phyloP scores from a whole-genome alignment of 2,888 invertebrate species.

The Diplolepis rosae region DNA sequence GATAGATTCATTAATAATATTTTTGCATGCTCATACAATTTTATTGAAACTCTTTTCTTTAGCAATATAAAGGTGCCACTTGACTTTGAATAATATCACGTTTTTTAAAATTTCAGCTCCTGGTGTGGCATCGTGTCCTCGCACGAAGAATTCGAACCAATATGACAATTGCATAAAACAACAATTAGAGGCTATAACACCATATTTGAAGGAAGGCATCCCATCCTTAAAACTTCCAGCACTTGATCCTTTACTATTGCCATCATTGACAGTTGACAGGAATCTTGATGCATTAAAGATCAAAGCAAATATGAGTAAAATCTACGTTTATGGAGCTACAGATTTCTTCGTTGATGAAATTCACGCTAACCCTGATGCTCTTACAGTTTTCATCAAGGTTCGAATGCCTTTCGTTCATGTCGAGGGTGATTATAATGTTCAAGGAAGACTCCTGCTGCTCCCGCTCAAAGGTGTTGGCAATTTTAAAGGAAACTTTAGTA shows the following conservation, averaged over 20 bases:
- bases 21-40: too few species aligned
- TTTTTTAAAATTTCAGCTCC: slow-evolving; percentile 62
- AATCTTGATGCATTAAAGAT: slow-evolving; percentile 82
- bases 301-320: slow-evolving; percentile 81
- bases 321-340: slow-evolving; percentile 80
- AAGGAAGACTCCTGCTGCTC: slow-evolving; percentile 75
- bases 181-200: slow-evolving; percentile 78
- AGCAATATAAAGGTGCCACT: too few species aligned
- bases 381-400: slow-evolving; percentile 72
- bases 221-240: slow-evolving; percentile 82
- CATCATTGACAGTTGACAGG: slow-evolving; percentile 82
- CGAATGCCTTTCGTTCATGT: slow-evolving; percentile 74
- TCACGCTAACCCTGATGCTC: slow-evolving; percentile 74
- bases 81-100: too few species aligned
- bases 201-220: slow-evolving; percentile 79
- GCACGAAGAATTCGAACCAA: slow-evolving; percentile 49
- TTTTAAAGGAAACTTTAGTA: slow-evolving; percentile 77
- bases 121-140: slow-evolving; percentile 63
- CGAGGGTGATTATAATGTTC: slow-evolving; percentile 76
- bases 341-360: slow-evolving; percentile 78
- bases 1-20: too few species aligned
- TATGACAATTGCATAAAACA: slow-evolving; percentile 77
- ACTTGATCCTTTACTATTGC: slow-evolving; percentile 83
- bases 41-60: too few species aligned
- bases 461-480: slow-evolving; percentile 75